These are phyloP conservation scores for Ectemnius lituratus DNA, from an alignment of 2,888 invertebrate species.

Conservation along the genomic window DNA sequence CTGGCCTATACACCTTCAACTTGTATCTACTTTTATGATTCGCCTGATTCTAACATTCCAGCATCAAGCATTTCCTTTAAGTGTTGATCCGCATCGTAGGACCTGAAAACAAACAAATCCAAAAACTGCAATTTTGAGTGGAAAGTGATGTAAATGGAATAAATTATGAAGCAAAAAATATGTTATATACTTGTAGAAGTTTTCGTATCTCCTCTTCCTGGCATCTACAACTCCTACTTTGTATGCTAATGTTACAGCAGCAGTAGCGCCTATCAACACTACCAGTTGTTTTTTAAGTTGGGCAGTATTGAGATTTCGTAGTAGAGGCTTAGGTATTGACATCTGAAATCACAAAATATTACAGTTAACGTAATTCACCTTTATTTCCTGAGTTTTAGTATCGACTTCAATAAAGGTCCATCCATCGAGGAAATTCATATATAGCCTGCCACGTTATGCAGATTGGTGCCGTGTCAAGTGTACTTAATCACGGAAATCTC, in stretches of 20 bases:
- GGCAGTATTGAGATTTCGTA: conserved; percentile 84
- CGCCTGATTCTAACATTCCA: not conserved
- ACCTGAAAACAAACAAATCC: conserved; percentile 64
- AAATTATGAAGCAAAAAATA: not conserved
- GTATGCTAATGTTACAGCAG: conserved; percentile 64
- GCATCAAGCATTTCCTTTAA: not conserved
- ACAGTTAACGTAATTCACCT: too few relatives aligned
- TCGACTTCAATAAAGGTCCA: too few relatives aligned
- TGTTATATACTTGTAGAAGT: conserved; percentile 86
- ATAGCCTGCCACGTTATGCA: too few relatives aligned
- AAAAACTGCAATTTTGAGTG: conserved; percentile 46
- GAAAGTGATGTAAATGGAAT: conserved; percentile 2
- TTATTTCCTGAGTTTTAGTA: too few relatives aligned
- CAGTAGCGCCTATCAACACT: conserved; percentile 76
- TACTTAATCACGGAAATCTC: too few relatives aligned
- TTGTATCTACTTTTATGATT: not conserved
- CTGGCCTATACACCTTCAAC: not conserved
- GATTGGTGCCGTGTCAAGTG: too few relatives aligned
- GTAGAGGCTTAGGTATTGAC: conserved; percentile 80
- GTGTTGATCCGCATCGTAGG: not conserved
- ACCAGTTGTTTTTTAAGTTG: conserved; percentile 82
- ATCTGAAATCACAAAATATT: conserved; percentile 41
- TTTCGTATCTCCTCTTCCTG: conserved; percentile 82
- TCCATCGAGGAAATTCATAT: too few relatives aligned
- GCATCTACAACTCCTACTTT: conserved; percentile 80